These are phyloP conservation scores for Hemibagrus guttatus DNA, from an alignment of 2,797 vertebrate species.

Conservation along the genomic window DNA sequence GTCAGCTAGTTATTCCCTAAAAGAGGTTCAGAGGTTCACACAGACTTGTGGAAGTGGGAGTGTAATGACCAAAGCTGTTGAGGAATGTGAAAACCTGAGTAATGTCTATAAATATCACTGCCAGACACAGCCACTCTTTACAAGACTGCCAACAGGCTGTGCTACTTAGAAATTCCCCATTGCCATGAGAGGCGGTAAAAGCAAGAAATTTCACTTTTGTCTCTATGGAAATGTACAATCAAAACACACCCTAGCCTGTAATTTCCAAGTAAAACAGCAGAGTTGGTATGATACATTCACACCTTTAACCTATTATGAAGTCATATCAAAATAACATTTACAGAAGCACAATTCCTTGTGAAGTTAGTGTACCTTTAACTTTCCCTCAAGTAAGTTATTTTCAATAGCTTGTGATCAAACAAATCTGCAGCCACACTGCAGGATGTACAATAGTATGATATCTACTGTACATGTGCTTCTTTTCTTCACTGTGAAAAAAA, in stretches of 20 bases:
- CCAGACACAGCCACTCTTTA: constrained; percentile 46
- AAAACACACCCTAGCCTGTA: constrained; percentile 31
- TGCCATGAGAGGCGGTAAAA: constrained; percentile 44
- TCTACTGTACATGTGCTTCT: constrained; percentile 2
- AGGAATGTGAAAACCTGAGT: constrained; percentile 61
- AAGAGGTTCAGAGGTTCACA: constrained; percentile 55
- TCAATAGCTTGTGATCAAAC: constrained; percentile 47
- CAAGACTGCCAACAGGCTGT: constrained; percentile 28
- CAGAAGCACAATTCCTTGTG: constrained; percentile 61
- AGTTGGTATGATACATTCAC: constrained; percentile 29
- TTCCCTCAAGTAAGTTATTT: constrained; percentile 58
- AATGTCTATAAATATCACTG: constrained; percentile 59
- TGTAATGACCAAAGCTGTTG: constrained; percentile 52
- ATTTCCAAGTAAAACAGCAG: constrained; percentile 26
- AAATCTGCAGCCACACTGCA: constrained; percentile 45
- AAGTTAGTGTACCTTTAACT: constrained; percentile 54
- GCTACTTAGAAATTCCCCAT: constrained; percentile 51
- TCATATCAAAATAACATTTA: constrained; percentile 56
- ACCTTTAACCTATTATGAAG: constrained; percentile 24
- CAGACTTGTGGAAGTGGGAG: constrained; percentile 55
- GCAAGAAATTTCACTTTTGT: constrained; percentile 43
- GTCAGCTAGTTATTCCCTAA: constrained; percentile 47
- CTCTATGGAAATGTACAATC: constrained; percentile 41
- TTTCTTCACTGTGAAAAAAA: not conserved
- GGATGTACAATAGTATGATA: constrained; percentile 45